A percentile compares a stretch with the other conserved stretches of the same genome.
Conservation (phyloP, 2,113 vertebrate species). For the Microtus richardsoni region DNA sequence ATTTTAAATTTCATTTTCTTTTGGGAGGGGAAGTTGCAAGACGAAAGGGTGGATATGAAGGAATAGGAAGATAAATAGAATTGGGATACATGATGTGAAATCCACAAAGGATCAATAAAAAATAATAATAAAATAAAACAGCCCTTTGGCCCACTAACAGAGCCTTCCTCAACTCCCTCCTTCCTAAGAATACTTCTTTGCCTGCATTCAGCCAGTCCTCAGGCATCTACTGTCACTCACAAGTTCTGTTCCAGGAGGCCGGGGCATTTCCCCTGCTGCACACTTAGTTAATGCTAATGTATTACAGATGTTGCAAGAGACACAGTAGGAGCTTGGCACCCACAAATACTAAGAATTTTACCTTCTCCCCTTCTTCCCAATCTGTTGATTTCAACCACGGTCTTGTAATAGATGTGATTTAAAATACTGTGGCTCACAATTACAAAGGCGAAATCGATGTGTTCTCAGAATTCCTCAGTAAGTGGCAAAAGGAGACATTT, state of each 20-base stretch:
- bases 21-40: not conserved
- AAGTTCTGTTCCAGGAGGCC: conserved; percentile 29
- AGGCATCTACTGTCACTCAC: conserved; percentile 52
- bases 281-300: not conserved
- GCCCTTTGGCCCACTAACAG: conserved; percentile 67
- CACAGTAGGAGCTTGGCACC: conserved; percentile 53
- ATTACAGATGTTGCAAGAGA: not conserved
- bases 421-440: not conserved
- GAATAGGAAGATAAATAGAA: not conserved
- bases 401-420: not conserved
- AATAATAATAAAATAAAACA: not conserved
- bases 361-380: not conserved
- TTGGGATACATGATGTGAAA: not conserved
- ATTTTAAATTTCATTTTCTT: not conserved
- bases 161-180: conserved; percentile 50
- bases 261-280: conserved; percentile 43
- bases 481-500: conserved; percentile 29
- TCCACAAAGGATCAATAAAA: not conserved
- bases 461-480: not conserved
- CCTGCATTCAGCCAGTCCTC: conserved; percentile 38
- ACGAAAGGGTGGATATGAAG: not conserved
- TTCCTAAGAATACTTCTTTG: not conserved
- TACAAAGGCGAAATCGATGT: not conserved
- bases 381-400: not conserved
- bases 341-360: conserved; percentile 15